These are phyloP conservation scores for Tetraneura akinire DNA, from an alignment of 1,140 invertebrate genomes.

Conservation along the genomic window DNA sequence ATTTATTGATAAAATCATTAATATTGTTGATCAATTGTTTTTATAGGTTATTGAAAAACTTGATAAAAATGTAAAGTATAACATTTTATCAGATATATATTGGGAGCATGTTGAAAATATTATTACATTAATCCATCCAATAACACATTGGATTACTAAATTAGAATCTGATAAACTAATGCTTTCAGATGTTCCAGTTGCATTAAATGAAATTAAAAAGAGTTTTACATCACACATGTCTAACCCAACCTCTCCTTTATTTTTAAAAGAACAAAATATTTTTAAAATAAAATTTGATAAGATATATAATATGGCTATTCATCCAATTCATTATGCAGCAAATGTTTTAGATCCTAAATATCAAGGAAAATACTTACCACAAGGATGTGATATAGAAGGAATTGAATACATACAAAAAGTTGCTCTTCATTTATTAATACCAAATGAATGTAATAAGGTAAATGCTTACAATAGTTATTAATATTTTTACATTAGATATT, in stretches of 20 bases:
- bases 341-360: conserved; percentile 6
- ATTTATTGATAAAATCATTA: not conserved
- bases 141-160: not conserved
- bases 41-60: not conserved
- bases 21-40: not conserved
- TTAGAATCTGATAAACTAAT: too few relatives aligned
- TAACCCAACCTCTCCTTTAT: conserved; percentile 7
- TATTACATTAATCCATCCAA: not conserved
- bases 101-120: not conserved
- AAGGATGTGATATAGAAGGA: not conserved
- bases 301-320: not conserved
- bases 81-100: not conserved
- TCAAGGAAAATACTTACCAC: not conserved
- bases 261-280: conserved; percentile 9
- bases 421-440: not conserved
- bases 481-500: too few relatives aligned
- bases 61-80: not conserved
- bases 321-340: not conserved
- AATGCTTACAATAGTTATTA: not conserved
- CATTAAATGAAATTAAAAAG: not conserved
- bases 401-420: too few relatives aligned
- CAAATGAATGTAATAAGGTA: not conserved
- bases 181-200: not conserved
- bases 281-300: not conserved
- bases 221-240: not conserved